These are phyloP conservation scores for Volucella bombylans DNA, from an alignment of 2,888 invertebrate genomes.

Conservation along the genomic window DNA sequence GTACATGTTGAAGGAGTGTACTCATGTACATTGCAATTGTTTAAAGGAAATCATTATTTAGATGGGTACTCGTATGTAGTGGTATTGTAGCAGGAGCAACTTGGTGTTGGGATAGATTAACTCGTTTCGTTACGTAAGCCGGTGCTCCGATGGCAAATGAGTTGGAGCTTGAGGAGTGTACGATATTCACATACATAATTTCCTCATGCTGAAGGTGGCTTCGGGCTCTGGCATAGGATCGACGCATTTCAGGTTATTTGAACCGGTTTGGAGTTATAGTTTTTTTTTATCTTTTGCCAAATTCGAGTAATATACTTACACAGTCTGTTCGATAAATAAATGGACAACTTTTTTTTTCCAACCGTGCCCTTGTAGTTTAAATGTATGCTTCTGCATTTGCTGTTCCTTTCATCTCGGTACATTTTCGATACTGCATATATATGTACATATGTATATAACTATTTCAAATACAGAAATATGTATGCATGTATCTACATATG, in stretches of 20 bases:
- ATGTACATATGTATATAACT: no score
- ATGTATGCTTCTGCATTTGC: no score
- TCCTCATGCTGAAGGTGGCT: constrained; percentile 1
- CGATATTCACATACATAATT: constrained; percentile 8
- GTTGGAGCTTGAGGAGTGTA: constrained; percentile 12
- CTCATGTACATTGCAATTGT: neutral
- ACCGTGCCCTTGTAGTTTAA: no score
- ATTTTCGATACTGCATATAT: no score
- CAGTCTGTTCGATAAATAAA: no score
- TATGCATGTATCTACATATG: no score
- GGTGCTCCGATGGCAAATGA: neutral
- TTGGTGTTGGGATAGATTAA: neutral
- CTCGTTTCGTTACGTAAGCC: constrained; percentile 31
- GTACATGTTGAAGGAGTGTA: neutral
- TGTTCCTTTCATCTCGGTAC: no score
- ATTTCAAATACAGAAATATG: no score
- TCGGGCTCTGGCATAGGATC: constrained; percentile 8
- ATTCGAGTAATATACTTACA: constrained; percentile 1
- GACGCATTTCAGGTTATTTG: constrained; percentile 24
- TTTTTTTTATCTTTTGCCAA: constrained; percentile 3
- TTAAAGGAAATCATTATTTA: constrained; percentile 31
- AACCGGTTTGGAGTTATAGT: constrained; percentile 27
- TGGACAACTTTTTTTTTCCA: no score
- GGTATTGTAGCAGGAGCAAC: constrained; percentile 15
- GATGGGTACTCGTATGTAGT: no score